These are phyloP conservation scores for Endomychus coccineus DNA, from an alignment of 2,888 invertebrate species.

Conservation along the genomic window DNA sequence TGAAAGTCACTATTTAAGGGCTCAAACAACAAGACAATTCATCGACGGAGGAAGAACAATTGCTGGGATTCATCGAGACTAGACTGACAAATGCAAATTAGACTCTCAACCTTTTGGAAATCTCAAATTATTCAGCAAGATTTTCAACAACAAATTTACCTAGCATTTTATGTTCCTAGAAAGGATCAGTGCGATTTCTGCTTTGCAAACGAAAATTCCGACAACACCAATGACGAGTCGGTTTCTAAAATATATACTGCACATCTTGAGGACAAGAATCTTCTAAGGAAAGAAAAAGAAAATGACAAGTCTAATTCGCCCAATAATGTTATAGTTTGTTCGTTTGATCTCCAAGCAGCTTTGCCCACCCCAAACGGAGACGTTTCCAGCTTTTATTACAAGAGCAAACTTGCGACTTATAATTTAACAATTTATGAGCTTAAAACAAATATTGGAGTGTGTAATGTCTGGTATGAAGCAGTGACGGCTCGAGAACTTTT, in stretches of 20 bases:
- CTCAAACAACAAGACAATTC: conserved; percentile 20
- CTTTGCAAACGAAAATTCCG: conserved; percentile 12
- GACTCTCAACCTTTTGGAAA: conserved; percentile 16
- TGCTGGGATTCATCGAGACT: conserved; percentile 25
- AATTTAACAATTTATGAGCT: conserved; percentile 31
- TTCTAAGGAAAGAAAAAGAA: conserved; percentile 12
- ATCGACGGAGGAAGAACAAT: conserved; percentile 26
- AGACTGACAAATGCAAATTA: conserved; percentile 17
- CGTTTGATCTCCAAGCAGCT: conserved; percentile 20
- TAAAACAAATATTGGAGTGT: conserved; percentile 21
- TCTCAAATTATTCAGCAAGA: conserved; percentile 20
- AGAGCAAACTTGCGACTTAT: conserved; percentile 28
- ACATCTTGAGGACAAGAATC: conserved; percentile 8
- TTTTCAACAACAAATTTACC: conserved; percentile 16
- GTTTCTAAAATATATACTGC: no score
- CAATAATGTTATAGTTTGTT: conserved; percentile 15
- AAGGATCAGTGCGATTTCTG: conserved; percentile 20
- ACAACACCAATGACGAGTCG: conserved; percentile 7
- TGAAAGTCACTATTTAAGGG: conserved; percentile 24
- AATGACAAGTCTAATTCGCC: conserved; percentile 11
- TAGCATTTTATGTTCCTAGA: conserved; percentile 16
- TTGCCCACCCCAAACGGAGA: conserved; percentile 32
- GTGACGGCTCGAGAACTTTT: no score
- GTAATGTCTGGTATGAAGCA: conserved; percentile 36
- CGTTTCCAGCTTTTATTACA: conserved; percentile 29